These are phyloP conservation scores for Trichonephila clavata DNA, from an alignment of 1,140 invertebrate species.

Conservation along the genomic window DNA sequence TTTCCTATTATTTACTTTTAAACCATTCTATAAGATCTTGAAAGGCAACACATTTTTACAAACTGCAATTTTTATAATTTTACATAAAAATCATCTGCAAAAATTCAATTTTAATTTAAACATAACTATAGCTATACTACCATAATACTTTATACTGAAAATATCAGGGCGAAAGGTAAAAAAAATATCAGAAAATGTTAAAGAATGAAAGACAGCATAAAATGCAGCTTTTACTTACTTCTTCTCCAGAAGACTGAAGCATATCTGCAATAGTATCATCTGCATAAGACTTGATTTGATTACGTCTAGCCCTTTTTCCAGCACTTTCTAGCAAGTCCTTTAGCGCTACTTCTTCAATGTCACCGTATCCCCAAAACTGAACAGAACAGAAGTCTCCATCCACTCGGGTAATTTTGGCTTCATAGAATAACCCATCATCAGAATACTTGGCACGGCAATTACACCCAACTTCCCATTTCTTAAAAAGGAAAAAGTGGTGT, in stretches of 20 bases:
- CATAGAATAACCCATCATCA: slow-evolving; percentile 87
- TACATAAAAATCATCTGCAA: too few species aligned
- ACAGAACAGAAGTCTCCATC: slow-evolving; percentile 85
- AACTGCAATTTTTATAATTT: too few species aligned
- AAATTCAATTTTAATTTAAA: too few species aligned
- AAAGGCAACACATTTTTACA: too few species aligned
- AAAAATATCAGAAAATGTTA: too few species aligned
- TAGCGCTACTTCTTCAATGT: slow-evolving; percentile 86
- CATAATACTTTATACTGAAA: too few species aligned
- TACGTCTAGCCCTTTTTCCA: slow-evolving; percentile 83
- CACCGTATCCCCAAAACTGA: slow-evolving; percentile 86
- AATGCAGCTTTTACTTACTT: background rate
- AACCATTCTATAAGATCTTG: too few species aligned
- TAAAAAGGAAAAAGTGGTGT: background rate
- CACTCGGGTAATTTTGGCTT: slow-evolving; percentile 85
- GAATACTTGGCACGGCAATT: slow-evolving; percentile 87
- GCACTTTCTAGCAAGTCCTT: slow-evolving; percentile 83
- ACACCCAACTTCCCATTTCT: slow-evolving; percentile 86
- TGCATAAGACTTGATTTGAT: slow-evolving; percentile 82
- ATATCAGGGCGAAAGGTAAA: too few species aligned
- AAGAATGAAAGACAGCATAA: too few species aligned
- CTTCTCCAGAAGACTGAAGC: background rate
- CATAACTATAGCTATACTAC: too few species aligned
- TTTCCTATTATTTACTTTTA: too few species aligned
- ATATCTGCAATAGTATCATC: background rate